Evolutionary conservation across 2,113 vertebrate species (phyloP).

Genomic region (Malurus cyaneus): DNA sequence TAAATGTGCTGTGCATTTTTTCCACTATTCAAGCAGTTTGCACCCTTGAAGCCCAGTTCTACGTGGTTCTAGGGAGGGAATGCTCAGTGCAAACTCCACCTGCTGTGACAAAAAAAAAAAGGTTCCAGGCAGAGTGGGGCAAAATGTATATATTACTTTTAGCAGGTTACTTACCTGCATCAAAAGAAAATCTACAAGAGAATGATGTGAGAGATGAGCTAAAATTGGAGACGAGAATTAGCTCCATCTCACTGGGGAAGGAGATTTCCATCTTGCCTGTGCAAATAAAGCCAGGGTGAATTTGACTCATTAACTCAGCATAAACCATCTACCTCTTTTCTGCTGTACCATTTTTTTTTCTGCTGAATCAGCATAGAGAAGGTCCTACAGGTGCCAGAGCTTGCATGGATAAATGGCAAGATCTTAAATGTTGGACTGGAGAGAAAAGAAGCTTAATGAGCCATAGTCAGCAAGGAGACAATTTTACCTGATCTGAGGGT

Average conservation of each 20-base stretch:
- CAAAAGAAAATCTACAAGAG: not conserved
- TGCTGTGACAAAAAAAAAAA: not conserved
- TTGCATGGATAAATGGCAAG: not conserved
- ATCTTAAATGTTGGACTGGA: not conserved
- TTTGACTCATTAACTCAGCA: not conserved
- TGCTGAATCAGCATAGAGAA: not conserved
- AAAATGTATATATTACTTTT: not conserved
- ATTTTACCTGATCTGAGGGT: not conserved
- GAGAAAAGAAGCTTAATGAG: not conserved
- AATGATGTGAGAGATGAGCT: not conserved
- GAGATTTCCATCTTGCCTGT: not conserved
- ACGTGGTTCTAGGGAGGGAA: not conserved
- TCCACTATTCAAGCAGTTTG: not conserved
- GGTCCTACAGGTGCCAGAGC: not conserved
- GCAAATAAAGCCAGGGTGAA: not conserved
- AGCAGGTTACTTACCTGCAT: not conserved
- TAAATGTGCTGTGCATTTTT: not conserved
- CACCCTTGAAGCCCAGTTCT: not conserved
- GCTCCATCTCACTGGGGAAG: not conserved
- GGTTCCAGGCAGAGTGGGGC: not conserved
- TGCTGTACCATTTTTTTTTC: not conserved
- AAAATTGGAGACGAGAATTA: not conserved
- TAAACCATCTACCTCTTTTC: not conserved
- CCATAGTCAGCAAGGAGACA: not conserved
- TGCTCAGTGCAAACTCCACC: not conserved